Evolutionary conservation across 2,797 vertebrate species (phyloP).

Genomic region (Sciaenops ocellatus): DNA sequence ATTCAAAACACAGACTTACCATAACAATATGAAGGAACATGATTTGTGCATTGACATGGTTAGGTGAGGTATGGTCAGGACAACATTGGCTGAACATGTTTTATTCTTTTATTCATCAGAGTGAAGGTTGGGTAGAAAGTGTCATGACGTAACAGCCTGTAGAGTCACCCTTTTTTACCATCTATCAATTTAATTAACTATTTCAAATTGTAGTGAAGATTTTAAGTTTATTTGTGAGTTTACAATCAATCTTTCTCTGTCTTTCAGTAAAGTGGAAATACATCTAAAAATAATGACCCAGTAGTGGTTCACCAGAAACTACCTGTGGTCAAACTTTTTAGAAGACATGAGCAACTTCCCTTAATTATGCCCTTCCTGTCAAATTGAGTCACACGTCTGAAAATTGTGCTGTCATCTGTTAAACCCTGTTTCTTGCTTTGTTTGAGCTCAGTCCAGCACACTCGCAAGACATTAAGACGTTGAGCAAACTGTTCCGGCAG

Average conservation of each 20-base stretch:
- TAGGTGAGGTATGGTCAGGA: too few relatives aligned
- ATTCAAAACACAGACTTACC: not conserved
- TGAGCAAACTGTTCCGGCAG: not conserved
- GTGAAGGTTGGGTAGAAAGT: too few relatives aligned
- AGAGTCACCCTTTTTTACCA: too few relatives aligned
- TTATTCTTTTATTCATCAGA: not conserved
- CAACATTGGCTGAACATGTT: not conserved
- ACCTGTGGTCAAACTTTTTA: not conserved
- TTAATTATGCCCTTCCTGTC: not conserved
- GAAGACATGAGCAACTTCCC: not conserved
- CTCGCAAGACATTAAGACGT: not conserved
- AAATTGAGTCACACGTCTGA: not conserved
- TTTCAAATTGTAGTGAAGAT: too few relatives aligned
- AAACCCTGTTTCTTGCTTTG: not conserved
- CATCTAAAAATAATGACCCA: not conserved
- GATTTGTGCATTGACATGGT: too few relatives aligned
- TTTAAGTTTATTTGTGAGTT: too few relatives aligned
- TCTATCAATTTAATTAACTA: too few relatives aligned
- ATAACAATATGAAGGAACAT: too few relatives aligned
- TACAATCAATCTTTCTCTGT: not conserved
- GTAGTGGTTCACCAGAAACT: not conserved
- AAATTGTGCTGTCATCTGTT: too few relatives aligned
- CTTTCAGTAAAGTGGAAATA: not conserved
- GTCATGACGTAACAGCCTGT: too few relatives aligned
- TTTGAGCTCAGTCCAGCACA: not conserved